Percentiles rank a stretch among this genome's conserved stretches.
Conservation (phyloP, 2,113 vertebrate species). For the Paraplagusia blochii region DNA sequence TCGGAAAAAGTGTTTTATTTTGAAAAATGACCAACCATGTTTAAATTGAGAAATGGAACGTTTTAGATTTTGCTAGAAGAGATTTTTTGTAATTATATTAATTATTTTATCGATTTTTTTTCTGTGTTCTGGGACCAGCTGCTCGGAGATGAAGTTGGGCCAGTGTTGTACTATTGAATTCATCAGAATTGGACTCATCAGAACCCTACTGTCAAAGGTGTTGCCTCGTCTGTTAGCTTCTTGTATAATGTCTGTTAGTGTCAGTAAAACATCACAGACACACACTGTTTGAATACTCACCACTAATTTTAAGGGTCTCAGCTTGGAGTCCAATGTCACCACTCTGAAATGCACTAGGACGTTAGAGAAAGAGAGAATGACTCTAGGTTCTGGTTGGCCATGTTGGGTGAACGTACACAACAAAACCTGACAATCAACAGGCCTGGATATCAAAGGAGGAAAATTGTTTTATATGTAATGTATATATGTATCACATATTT, state of each 20-base stretch:
- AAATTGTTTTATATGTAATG: no score
- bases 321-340: constrained; percentile 40
- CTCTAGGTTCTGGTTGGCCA: not conserved
- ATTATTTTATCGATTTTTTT: no score
- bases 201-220: no score
- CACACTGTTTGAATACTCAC: constrained; percentile 40
- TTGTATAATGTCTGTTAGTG: not conserved
- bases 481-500: no score
- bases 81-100: no score
- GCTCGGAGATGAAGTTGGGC: no score
- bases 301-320: constrained; percentile 29
- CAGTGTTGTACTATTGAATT: constrained; percentile 4
- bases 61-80: no score
- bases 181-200: not conserved
- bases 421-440: not conserved
- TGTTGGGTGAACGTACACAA: no score
- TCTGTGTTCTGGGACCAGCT: no score
- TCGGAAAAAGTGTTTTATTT: no score
- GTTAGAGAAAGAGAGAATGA: not conserved
- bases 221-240: not conserved
- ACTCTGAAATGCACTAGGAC: constrained; percentile 62
- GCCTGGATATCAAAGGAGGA: not conserved
- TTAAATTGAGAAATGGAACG: no score
- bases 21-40: no score
- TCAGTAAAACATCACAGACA: not conserved